Evolutionary conservation across 2,797 vertebrate species (phyloP).

Genomic region (Ctenochaetus hawaiiensis): DNA sequence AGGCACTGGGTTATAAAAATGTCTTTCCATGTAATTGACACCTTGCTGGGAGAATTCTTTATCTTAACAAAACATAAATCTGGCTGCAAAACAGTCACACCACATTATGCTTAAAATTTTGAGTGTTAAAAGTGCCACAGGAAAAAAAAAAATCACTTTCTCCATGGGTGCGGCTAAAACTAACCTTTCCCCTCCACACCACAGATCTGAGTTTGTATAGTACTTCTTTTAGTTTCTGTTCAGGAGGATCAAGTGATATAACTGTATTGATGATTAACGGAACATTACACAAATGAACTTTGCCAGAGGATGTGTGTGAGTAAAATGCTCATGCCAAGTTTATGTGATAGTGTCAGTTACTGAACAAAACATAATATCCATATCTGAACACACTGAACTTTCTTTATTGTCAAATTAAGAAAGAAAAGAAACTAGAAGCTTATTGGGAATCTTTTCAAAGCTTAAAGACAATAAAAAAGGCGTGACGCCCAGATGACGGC

Average conservation of each 20-base stretch:
- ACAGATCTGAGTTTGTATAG: not conserved
- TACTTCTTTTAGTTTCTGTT: slow-evolving; percentile 52
- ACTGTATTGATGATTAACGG: slow-evolving; percentile 39
- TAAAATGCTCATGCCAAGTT: slow-evolving; percentile 37
- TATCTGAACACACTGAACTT: slow-evolving; percentile 14
- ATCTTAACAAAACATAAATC: slow-evolving; percentile 13
- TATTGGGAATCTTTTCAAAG: slow-evolving; percentile 42
- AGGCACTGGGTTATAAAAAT: slow-evolving; percentile 15
- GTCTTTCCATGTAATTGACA: not conserved
- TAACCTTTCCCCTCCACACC: not conserved
- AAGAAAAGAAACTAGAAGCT: slow-evolving; percentile 45
- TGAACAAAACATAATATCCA: slow-evolving; percentile 23
- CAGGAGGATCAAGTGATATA: not conserved
- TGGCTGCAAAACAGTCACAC: slow-evolving; percentile 11
- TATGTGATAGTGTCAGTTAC: slow-evolving; percentile 32
- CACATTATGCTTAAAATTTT: not conserved
- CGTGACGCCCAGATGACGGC: slow-evolving; percentile 8
- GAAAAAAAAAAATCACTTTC: slow-evolving; percentile 21
- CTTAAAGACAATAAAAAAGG: slow-evolving; percentile 50
- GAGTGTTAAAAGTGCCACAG: not conserved
- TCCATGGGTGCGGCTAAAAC: not conserved
- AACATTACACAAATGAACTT: slow-evolving; percentile 15
- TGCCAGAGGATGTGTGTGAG: slow-evolving; percentile 8
- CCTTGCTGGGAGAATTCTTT: not conserved
- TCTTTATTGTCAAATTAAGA: not conserved